Evolutionary conservation across 1,140 invertebrate species (phyloP), one percentile per base, ranked within the genome.

Genomic region (Penaeus japonicus): DNA sequence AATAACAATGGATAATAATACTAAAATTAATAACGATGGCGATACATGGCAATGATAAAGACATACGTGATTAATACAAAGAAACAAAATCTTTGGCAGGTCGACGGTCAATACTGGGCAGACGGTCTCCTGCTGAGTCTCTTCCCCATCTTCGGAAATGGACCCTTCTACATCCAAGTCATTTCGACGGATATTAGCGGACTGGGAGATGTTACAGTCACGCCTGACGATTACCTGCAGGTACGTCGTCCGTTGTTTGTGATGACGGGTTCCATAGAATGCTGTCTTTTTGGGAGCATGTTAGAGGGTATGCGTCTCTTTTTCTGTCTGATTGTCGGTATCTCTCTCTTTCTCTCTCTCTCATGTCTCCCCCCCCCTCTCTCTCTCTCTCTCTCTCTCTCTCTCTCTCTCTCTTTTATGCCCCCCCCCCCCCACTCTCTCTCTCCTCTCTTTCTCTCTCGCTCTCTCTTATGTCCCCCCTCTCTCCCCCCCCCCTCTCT

Each of bases 61-160:
- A n/a, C n/a, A n/a, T n/a, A n/a, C n/a, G n/a, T 7, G 47, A 47
- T 47, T 47, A 47, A 47, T 47, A 47, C 47, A 47, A 7, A 1
- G 10, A 7, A 47, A 12, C 10, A 15, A 47, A 7, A 10, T 47
- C 47, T 0, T 0, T 10, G 32, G 17, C 35, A 85, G 88, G 53
- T 90, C n/a, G 75, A 90, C 47, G 47, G 89, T 30, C 10, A 59
- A 20, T 90, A 90, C 27, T 83, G 88, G 35, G 55, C 73, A 1
- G 62, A 81, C 0, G 88, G 89, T 32, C 75, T 89, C 15, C n/a
- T 57, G 15, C 15, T 70, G 30, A 47, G 53, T 10, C 53, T 90
- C 27, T 86, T 90, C 82, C 89, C 89, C 0, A 53, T 90, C n/a
- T 90, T 85, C 77, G 89, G 89, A 15, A 78, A 89, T 53, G 89